Percentiles rank a stretch among this genome's conserved stretches.
These are phyloP conservation scores for Lycaon pictus DNA, from an alignment of 2,113 vertebrate species.

Conservation along the genomic window DNA sequence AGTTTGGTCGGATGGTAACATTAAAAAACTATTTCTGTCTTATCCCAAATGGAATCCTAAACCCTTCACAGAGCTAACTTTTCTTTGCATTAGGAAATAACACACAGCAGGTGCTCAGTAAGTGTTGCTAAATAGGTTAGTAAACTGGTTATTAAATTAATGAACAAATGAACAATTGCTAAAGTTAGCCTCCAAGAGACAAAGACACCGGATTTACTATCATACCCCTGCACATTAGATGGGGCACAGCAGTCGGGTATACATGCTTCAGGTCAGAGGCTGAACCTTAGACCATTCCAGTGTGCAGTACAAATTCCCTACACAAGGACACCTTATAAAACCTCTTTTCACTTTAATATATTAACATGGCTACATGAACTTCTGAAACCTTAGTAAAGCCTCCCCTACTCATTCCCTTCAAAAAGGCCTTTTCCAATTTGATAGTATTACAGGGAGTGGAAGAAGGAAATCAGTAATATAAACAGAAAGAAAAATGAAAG, in stretches of 20 bases:
- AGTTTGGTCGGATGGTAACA: not conserved
- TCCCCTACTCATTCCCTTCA: not conserved
- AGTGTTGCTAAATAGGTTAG: not conserved
- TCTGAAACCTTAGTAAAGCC: not conserved
- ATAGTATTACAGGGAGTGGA: not conserved
- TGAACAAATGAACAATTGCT: not conserved
- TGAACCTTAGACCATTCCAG: not conserved
- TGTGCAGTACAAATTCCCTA: not conserved
- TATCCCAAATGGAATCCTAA: not conserved
- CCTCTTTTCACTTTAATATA: not conserved
- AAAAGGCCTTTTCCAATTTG: not conserved
- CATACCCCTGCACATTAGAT: not conserved
- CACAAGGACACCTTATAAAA: not conserved
- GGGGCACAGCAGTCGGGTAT: not conserved
- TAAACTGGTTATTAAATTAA: not conserved
- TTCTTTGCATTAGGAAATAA: not conserved
- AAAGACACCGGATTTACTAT: not conserved
- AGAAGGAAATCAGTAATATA: not conserved
- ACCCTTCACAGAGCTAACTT: not conserved
- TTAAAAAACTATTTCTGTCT: not conserved
- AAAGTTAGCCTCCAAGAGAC: not conserved
- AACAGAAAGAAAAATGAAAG: conserved; percentile 10
- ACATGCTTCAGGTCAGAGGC: not conserved
- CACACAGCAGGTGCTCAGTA: not conserved
- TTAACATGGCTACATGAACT: not conserved